Evolutionary conservation across 2,113 vertebrate genomes (phyloP).

Genomic region (Gobius niger): DNA sequence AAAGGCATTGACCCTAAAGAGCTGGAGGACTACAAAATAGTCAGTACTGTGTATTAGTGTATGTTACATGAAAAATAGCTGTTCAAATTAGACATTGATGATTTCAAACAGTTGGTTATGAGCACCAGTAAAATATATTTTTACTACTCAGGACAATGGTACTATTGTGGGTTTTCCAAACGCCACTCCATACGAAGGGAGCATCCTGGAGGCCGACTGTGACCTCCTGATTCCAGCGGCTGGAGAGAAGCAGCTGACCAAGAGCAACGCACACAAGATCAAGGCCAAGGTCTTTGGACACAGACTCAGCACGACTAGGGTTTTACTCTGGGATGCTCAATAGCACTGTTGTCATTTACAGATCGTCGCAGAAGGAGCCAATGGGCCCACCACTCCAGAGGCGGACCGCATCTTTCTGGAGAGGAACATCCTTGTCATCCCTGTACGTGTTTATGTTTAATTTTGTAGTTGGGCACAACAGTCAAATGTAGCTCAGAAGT

Average conservation of each 20-base stretch:
- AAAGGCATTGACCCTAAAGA: constrained; percentile 95
- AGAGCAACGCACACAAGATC: constrained; percentile 86
- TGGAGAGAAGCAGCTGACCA: constrained; percentile 93
- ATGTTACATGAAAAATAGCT: constrained; percentile 76
- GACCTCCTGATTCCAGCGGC: constrained; percentile 96
- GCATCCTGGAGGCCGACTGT: constrained; percentile 90
- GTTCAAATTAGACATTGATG: neutral
- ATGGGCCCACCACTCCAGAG: constrained; percentile 92
- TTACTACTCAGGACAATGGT: constrained; percentile 82
- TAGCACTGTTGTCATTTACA: constrained; percentile 45
- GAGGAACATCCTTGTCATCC: constrained; percentile 93
- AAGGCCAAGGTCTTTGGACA: constrained; percentile 86
- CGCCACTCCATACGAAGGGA: constrained; percentile 85
- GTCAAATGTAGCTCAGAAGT: neutral
- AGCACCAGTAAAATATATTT: too few species aligned
- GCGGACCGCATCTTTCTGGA: constrained; percentile 94
- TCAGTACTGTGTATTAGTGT: constrained; percentile 50
- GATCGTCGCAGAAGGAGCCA: constrained; percentile 95
- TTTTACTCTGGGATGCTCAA: constrained; percentile 3
- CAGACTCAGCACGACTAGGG: neutral
- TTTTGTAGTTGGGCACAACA: too few species aligned
- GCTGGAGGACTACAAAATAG: constrained; percentile 92
- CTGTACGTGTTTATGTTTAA: constrained; percentile 75
- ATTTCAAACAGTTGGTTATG: too few species aligned
- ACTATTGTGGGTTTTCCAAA: constrained; percentile 93